Evolutionary conservation across 2,888 invertebrate genomes (phyloP), one percentile per base, ranked within the genome.

Genomic region (Pachliopta kotzebuea): DNA sequence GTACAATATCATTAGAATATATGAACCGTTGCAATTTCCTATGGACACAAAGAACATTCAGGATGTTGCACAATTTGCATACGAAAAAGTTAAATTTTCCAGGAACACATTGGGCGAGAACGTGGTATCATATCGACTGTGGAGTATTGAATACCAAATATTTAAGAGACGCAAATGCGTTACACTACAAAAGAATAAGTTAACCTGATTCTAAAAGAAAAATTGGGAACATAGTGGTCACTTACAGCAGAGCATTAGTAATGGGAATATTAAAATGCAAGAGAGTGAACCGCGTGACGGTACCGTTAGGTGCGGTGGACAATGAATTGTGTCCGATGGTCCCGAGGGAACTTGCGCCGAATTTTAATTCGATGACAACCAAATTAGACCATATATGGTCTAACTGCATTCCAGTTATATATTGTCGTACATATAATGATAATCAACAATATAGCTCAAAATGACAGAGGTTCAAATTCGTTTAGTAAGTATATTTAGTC

Each of bases 341-440:
- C 84, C 85, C 78, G 63, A 68, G 70, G 85, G 84, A 82, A 79
- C 86, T 77, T 73, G 83, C 60, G 64, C 81, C 85, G 88, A 88
- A 88, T 88, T 86, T 84, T 74, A 87, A 88, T 85, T 82, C 68
- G 72, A 70, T 65, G 66, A 74, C 74, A 72, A 77, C 75, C 76
- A 78, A 87, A 86, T 86, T 86, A 79, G 77, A 77, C 73, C 77
- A 69, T 73, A 70, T 76, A 73, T 73, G 74, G 72, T 63, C 67
- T 66, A 67, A 67, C 56, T 50, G 63, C 65, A 72, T 69, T 70
- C 70, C 68, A 57, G 61, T 20, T 67, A 63, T 18, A 6, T 20
- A 52, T 8, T 52, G 14, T 6, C 11, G 50, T 11, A 21, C 21
- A 21, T 23, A 11, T 21, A 14, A n/a, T 14, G n/a, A 45, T n/a